Base-by-base conservation (phyloP, 1,140 invertebrate species). In the Drosophila equinoxialis region DNA sequence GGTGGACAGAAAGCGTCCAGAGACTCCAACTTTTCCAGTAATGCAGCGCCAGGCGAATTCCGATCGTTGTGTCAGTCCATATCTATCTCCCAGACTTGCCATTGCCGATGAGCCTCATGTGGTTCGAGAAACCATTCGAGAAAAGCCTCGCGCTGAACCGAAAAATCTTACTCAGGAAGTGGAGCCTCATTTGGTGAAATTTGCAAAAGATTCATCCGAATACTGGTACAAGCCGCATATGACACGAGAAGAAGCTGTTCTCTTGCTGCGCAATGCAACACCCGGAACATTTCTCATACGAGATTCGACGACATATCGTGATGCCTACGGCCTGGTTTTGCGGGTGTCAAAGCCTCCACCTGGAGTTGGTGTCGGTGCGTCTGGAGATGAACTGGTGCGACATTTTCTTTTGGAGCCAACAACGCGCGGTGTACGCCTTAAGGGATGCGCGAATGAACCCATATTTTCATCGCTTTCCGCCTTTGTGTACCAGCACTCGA, bases 201-300 rank as follows among this genome's bases (percentile, higher is more conserved):
- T 99, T 93, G 97, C 98, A 1, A 95, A 97, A 73, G 98, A 99
- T 92, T 98, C 97, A 64, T 97, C 96, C 60, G 97, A 96, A 90
- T 99, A 95, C 93, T 99, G 98, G 98, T 99, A 99, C 93, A 99
- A 99, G 92, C 97, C 98, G 8, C 96, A 96, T 80, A 99, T 99
- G 78, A 96, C 96, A 8, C 93, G 98, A 68, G 98, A 99, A 92
- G 97, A 99, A 97, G 98, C 98, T 54, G 98, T 99, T 73, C 94
- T 94, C 54, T 95, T 99, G 89, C 93, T 99, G 41, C 95, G 96
- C 75, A 95, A 98, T 79, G 96, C 97, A 77, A 93, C 95, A 35
- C 96, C 98, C 10, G 98, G 98, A 20, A 97, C 97, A 10, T 99
- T 99, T 93, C 95, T 99, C 3, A 98, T 99, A 8, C 95, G 99